Conservation (phyloP, 2,113 vertebrate species). For the Strix aluco region DNA sequence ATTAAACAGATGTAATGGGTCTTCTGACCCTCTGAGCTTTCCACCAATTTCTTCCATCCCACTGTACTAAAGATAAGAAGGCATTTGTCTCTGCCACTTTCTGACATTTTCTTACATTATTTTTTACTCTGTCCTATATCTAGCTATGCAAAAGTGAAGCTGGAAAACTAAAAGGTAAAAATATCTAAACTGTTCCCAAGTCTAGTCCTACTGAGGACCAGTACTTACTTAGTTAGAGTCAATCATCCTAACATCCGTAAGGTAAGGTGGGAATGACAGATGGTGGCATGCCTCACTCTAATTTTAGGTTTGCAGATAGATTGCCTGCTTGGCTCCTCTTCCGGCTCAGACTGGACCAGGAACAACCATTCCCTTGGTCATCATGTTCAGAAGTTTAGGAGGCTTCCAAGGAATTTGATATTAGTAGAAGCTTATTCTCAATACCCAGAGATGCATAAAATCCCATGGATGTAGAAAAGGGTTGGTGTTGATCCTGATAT, state of each 20-base stretch:
- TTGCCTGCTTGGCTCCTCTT: neutral
- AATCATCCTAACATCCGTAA: neutral
- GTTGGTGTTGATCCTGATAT: slow-evolving; percentile 14
- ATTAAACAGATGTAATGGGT: neutral
- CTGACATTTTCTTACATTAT: neutral
- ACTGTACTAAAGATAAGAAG: neutral
- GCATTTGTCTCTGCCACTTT: neutral
- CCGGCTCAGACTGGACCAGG: neutral
- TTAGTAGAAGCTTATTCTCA: neutral
- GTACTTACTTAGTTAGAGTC: neutral
- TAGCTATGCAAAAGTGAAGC: neutral
- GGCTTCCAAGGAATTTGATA: neutral
- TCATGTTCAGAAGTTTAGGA: neutral
- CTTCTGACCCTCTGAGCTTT: neutral
- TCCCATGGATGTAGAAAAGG: neutral
- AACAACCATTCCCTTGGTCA: neutral
- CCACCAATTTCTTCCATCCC: neutral
- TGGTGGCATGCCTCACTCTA: slow-evolving; percentile 6
- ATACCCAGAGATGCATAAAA: neutral
- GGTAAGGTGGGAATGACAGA: slow-evolving; percentile 24
- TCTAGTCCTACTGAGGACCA: neutral
- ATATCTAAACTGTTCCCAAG: neutral
- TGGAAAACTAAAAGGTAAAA: neutral
- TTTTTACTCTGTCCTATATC: neutral
- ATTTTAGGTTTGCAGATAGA: slow-evolving; percentile 21